phyloP scores from a whole-genome alignment of 2,113 vertebrate genomes.

The Eulacestoma nigropectus region DNA sequence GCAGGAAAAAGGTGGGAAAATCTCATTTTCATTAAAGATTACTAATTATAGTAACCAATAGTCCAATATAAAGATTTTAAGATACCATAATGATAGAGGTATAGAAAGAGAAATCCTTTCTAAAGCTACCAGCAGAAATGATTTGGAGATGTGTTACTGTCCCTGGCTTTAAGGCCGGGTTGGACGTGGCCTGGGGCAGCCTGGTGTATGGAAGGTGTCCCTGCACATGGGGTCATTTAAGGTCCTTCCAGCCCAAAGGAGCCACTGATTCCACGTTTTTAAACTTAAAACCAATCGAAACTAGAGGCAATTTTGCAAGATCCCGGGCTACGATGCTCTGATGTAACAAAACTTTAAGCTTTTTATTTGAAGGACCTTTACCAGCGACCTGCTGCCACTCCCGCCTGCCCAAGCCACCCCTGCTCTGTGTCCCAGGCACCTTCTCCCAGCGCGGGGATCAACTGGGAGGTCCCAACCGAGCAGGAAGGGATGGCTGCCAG shows the following conservation, averaged over 20 bases:
- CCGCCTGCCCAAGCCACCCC: rapidly evolving
- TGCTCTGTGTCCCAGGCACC: rapidly evolving
- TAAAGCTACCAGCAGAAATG: not conserved
- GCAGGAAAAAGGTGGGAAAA: not conserved
- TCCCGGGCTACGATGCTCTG: too few species aligned
- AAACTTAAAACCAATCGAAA: not conserved
- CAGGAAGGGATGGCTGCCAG: not conserved
- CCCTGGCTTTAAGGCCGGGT: not conserved
- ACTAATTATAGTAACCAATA: too few species aligned
- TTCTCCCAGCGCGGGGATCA: rapidly evolving
- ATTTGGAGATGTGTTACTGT: not conserved
- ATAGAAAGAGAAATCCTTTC: not conserved
- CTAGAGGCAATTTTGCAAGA: not conserved
- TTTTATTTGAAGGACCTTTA: too few species aligned
- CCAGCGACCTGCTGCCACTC: rapidly evolving
- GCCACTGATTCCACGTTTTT: not conserved
- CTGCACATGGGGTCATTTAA: not conserved
- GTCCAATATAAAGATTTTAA: not conserved
- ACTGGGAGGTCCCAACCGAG: rapidly evolving
- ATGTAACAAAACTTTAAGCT: rapidly evolving
- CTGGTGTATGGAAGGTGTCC: not conserved
- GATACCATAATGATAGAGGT: not conserved
- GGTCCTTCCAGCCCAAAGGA: not conserved
- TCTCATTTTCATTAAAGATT: too few species aligned
- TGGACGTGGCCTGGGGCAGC: not conserved